phyloP scores from a whole-genome alignment of 1,140 invertebrate species.

The Trichonephila inaurata region DNA sequence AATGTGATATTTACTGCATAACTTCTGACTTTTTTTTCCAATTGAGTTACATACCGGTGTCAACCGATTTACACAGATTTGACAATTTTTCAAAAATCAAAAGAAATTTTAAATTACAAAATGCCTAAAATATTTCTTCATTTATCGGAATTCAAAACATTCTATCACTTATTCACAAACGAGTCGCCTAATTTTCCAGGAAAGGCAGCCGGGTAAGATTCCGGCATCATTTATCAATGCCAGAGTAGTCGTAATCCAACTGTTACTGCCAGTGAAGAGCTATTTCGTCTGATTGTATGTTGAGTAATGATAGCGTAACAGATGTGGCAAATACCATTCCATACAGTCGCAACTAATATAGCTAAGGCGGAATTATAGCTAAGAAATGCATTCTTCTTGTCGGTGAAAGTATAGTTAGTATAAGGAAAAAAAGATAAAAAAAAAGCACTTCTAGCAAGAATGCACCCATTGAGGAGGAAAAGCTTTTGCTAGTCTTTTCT shows the following conservation, averaged over 20 bases:
- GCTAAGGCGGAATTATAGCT: background rate
- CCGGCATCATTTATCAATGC: background rate
- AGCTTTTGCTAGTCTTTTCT: background rate
- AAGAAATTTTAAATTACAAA: background rate
- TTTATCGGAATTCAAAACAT: background rate
- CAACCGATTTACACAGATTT: too few relatives aligned
- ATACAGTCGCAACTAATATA: conserved; percentile 3
- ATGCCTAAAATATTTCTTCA: background rate
- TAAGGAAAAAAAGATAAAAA: background rate
- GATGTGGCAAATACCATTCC: conserved; percentile 15
- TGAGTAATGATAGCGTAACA: conserved; percentile 23
- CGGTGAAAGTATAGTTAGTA: background rate
- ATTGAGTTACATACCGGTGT: too few relatives aligned
- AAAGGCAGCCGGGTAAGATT: background rate
- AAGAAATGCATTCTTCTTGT: conserved; percentile 1
- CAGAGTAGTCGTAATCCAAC: background rate
- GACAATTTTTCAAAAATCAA: too few relatives aligned
- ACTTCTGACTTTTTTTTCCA: too few relatives aligned
- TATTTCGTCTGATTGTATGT: conserved; percentile 23
- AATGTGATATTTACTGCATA: too few relatives aligned
- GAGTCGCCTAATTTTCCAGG: background rate
- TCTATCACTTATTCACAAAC: background rate
- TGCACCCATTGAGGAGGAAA: background rate
- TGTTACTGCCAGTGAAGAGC: background rate
- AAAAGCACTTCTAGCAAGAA: background rate